phyloP scores from a whole-genome alignment of 2,888 invertebrate genomes.

The Aleiodes testaceus region DNA sequence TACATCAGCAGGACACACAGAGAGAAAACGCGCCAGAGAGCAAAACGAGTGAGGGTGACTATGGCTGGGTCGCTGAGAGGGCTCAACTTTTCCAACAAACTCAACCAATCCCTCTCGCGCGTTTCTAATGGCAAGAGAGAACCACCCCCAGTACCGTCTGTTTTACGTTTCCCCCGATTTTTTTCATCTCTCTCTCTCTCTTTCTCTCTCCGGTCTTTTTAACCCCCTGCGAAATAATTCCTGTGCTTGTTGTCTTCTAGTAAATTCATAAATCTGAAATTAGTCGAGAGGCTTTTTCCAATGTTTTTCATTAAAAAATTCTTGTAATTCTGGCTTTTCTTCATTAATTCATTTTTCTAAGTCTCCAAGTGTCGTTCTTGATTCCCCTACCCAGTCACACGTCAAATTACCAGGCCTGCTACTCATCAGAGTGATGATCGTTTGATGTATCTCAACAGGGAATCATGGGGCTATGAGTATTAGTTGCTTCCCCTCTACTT shows the following conservation, averaged over 20 bases:
- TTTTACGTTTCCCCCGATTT: conserved; percentile 39
- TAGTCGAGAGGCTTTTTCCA: too few species aligned
- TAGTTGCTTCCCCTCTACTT: conserved; percentile 25
- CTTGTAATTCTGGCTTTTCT: background rate
- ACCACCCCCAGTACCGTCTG: conserved; percentile 33
- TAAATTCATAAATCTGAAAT: too few species aligned
- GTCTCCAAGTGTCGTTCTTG: conserved; percentile 24
- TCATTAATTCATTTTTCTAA: background rate
- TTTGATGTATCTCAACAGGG: conserved; percentile 44
- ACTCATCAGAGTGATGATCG: conserved; percentile 43
- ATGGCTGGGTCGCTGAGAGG: conserved; percentile 63
- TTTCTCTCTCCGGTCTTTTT: background rate
- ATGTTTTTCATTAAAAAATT: background rate
- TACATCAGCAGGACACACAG: conserved; percentile 57
- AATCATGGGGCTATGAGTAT: conserved; percentile 26
- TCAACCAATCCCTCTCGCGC: conserved; percentile 50
- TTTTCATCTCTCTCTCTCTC: conserved; percentile 27
- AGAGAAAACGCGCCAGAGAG: conserved; percentile 56
- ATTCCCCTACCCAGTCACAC: conserved; percentile 17
- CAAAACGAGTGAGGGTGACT: conserved; percentile 53
- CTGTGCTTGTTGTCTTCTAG: too few species aligned
- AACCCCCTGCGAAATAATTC: too few species aligned
- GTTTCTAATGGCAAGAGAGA: conserved; percentile 47
- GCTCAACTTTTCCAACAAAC: conserved; percentile 61
- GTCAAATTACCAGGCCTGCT: conserved; percentile 38